Conservation (phyloP, 2,888 invertebrate genomes). For the Tachina fera region DNA sequence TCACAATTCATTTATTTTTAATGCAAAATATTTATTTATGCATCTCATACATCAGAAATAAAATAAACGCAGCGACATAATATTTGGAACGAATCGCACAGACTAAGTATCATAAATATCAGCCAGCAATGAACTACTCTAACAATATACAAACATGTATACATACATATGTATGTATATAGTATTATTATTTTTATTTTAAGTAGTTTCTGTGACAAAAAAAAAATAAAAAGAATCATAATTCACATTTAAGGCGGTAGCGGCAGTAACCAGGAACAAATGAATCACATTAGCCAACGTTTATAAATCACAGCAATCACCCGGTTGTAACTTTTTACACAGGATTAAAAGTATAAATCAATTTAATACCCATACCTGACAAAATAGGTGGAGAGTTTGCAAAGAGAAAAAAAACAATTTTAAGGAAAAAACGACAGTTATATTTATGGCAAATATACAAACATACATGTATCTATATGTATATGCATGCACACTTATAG, state of each 20-base stretch:
- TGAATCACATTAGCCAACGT: slow-evolving; percentile 23
- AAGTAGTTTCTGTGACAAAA: slow-evolving; percentile 30
- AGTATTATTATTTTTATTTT: slow-evolving; percentile 37
- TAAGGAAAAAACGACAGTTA: not conserved
- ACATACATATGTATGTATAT: too few relatives aligned
- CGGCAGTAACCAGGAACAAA: slow-evolving; percentile 10
- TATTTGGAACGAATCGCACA: slow-evolving; percentile 28
- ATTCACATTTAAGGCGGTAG: slow-evolving; percentile 13
- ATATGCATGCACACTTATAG: too few relatives aligned
- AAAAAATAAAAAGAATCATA: slow-evolving; percentile 3
- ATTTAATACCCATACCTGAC: slow-evolving; percentile 61
- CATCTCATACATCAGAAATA: slow-evolving; percentile 46
- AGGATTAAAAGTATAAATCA: slow-evolving; percentile 62
- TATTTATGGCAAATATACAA: slow-evolving; percentile 25
- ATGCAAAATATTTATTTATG: slow-evolving; percentile 56
- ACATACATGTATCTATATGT: too few relatives aligned
- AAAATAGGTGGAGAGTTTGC: slow-evolving; percentile 29
- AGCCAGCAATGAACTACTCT: slow-evolving; percentile 24
- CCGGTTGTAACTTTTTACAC: slow-evolving; percentile 41
- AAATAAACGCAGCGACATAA: slow-evolving; percentile 10
- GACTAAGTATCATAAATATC: not conserved
- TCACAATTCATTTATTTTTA: slow-evolving; percentile 70
- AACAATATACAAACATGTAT: not conserved
- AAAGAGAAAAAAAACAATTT: not conserved
- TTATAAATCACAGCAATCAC: slow-evolving; percentile 65